These are phyloP conservation scores for Ispidina picta DNA, from an alignment of 2,797 vertebrate species.

Conservation along the genomic window DNA sequence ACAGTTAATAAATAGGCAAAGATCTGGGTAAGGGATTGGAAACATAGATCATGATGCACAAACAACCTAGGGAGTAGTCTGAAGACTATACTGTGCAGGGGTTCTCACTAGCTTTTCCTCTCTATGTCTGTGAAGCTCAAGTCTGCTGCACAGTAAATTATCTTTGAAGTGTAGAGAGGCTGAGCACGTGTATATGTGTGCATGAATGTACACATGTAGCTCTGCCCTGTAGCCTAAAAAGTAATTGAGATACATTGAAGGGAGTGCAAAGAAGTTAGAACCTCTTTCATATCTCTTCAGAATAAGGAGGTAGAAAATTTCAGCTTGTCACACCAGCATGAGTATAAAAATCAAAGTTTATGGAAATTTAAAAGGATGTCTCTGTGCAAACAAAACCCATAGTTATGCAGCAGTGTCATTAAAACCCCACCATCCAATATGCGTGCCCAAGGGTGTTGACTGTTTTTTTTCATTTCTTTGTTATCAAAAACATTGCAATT, in stretches of 20 bases:
- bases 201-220: too few species aligned
- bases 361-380: not conserved
- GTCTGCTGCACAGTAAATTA: not conserved
- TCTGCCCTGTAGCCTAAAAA: not conserved
- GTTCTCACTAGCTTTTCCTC: not conserved
- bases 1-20: not conserved
- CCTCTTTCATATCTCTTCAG: not conserved
- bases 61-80: not conserved
- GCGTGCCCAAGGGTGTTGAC: not conserved
- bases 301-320: not conserved
- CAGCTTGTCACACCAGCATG: not conserved
- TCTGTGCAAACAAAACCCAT: not conserved
- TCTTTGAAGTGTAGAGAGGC: not conserved
- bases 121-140: not conserved
- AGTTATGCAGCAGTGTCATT: not conserved
- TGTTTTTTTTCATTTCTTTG: not conserved
- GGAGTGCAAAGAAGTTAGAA: not conserved
- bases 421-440: not conserved
- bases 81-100: rapidly evolving
- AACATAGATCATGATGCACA: not conserved
- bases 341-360: not conserved
- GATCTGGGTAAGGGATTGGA: not conserved
- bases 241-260: not conserved
- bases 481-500: not conserved
- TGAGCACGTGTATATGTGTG: not conserved